A percentile compares a stretch with the other conserved stretches of the same genome.
phyloP scores from a whole-genome alignment of 2,113 vertebrate species.

The Perognathus longimembris region DNA sequence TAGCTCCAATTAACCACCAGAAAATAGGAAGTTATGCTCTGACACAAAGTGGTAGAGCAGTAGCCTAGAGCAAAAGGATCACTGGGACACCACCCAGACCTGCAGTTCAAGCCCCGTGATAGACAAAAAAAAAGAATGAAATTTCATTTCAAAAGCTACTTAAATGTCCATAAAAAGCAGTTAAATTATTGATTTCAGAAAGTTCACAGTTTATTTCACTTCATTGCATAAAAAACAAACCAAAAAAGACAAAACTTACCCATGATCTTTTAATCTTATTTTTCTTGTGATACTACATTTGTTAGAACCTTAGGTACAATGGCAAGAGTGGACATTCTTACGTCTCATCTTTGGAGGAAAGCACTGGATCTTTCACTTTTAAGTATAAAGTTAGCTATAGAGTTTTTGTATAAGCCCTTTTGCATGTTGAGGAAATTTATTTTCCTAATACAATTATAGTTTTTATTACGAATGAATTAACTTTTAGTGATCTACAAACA shows the following conservation, averaged over 20 bases:
- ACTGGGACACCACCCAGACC: no score
- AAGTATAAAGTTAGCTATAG: neutral
- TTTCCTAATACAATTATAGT: neutral
- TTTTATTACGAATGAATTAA: neutral
- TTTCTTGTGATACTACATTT: neutral
- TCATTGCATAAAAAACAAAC: neutral
- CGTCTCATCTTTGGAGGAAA: neutral
- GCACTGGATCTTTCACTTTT: neutral
- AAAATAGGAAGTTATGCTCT: no score
- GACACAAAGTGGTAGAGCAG: no score
- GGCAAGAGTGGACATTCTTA: neutral
- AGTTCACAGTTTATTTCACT: neutral
- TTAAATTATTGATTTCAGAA: no score
- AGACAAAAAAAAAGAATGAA: no score
- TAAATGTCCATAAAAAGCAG: neutral
- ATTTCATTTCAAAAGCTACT: neutral
- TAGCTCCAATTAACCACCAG: no score
- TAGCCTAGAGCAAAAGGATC: no score
- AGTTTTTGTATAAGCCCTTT: neutral
- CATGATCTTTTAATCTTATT: neutral
- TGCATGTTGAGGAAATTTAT: neutral
- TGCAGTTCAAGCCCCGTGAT: no score
- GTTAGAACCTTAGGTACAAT: neutral
- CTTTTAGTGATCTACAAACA: neutral
- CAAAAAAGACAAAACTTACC: neutral